Evolutionary conservation across 2,888 invertebrate genomes (phyloP).

Genomic region (Dicycla oo): DNA sequence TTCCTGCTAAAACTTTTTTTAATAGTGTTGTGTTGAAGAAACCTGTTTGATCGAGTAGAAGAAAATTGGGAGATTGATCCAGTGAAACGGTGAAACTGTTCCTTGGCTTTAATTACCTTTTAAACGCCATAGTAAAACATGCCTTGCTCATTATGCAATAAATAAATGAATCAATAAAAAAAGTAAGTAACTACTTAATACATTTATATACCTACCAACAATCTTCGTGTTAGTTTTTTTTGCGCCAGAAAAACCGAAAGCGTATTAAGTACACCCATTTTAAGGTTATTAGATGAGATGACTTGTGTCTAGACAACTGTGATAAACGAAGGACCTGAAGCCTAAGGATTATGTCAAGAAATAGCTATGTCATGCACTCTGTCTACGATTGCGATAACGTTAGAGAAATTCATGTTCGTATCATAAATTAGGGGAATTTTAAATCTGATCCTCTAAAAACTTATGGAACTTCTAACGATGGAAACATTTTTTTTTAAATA

Average conservation of each 20-base stretch:
- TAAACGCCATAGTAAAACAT: background rate
- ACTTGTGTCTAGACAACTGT: constrained; percentile 35
- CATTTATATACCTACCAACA: background rate
- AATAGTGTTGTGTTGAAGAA: constrained; percentile 24
- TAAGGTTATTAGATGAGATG: constrained; percentile 2
- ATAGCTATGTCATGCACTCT: constrained; percentile 9
- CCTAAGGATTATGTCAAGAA: constrained; percentile 29
- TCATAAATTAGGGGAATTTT: too few species aligned
- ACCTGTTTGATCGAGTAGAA: constrained; percentile 11
- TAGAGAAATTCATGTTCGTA: background rate
- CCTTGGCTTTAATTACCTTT: background rate
- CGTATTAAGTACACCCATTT: background rate
- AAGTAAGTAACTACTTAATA: too few species aligned
- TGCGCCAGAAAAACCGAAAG: background rate
- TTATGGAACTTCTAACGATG: too few species aligned
- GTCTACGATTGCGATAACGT: constrained; percentile 18
- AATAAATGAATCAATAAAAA: too few species aligned
- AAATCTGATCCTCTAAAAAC: too few species aligned
- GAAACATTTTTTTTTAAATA: too few species aligned
- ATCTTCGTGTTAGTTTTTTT: background rate
- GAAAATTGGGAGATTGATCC: constrained; percentile 2
- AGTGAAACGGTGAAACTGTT: background rate
- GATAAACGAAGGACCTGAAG: constrained; percentile 23
- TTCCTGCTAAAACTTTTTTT: constrained; percentile 42
- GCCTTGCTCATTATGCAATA: too few species aligned